Base-by-base conservation (phyloP, 2,113 vertebrate species). In the Lethenteron camtschaticum region DNA sequence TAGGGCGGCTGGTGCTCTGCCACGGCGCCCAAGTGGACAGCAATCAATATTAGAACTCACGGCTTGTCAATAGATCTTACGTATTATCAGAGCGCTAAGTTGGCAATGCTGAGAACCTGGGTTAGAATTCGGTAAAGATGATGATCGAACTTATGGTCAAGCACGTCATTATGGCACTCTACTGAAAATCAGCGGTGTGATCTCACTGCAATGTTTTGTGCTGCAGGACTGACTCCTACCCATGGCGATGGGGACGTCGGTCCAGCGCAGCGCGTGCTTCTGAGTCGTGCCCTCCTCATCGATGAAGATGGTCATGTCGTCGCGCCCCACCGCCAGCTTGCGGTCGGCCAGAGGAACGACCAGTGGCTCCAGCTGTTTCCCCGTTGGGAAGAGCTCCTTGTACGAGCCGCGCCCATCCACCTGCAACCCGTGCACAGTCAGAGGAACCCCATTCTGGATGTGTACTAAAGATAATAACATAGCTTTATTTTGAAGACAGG, bases 261-360 rank as follows among this genome's bases (percentile, higher is more conserved):
- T 99, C 94, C 94, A 99, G 75, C 92, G 96, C 74, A 96, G 84
- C 73, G 92, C 89, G 75, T 89, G 91, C 71, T 99, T 96, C 81
- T 96, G 90, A 13, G 92, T 95, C 71, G 80, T 74, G 1, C 94
- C 94, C 73, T 96, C 92, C 75, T 96, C 92, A 4, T 96, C 94
- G 14, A 99, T 81, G 8, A 99, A 88, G 75, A 99, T 91, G 1
- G 94, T 99, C 12, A 96, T 81, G 74, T 99, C 92, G 75, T 99
- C 94, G 79, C 96, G 94, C 13, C 92, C 94, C 57, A 99, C 89
- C 0, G 89, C 92, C 73, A 99, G 89, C 79, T 99, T 99, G 73
- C 89, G 85, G 78, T 94, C 90, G 75, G 86, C 87, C 78, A 99
- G 79, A 20, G 92, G 89, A 59, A 87, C 84, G 41, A 96, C 92